Percentiles rank a stretch among this genome's conserved stretches.
Evolutionary conservation across 2,797 vertebrate species (phyloP).

Genomic region (Pygocentrus nattereri): DNA sequence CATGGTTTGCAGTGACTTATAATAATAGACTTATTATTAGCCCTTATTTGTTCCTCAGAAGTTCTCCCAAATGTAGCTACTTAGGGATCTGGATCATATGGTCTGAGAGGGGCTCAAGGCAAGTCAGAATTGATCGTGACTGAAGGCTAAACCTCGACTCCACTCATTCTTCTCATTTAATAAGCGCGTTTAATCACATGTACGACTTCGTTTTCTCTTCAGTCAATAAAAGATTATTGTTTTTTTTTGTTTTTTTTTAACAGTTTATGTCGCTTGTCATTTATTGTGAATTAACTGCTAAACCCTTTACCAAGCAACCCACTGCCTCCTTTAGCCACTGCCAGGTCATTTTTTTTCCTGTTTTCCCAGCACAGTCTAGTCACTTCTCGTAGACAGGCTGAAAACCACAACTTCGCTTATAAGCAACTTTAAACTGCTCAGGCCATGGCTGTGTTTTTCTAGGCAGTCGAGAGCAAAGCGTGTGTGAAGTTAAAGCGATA

Average conservation of each 20-base stretch:
- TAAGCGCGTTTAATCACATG: neutral
- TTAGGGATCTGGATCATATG: conserved; percentile 50
- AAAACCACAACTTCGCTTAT: neutral
- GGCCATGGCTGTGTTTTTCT: neutral
- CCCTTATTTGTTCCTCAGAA: neutral
- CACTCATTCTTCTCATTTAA: conserved; percentile 1
- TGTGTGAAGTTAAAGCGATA: neutral
- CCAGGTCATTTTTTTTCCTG: neutral
- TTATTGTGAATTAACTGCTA: neutral
- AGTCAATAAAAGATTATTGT: no score
- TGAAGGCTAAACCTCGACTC: neutral
- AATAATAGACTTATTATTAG: no score
- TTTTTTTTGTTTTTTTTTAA: neutral
- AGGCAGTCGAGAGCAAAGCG: neutral
- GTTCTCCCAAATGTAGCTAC: neutral
- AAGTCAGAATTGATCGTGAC: conserved; percentile 7
- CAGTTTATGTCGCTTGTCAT: neutral
- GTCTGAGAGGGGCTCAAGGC: conserved; percentile 61
- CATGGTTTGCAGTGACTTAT: no score
- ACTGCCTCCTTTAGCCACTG: neutral
- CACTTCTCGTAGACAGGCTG: neutral
- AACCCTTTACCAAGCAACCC: neutral
- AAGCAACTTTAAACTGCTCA: neutral
- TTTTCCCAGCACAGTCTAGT: neutral
- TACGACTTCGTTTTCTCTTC: neutral